Base-by-base conservation (phyloP, 2,797 vertebrate species). In the Catamblyrhynchus diadema region DNA sequence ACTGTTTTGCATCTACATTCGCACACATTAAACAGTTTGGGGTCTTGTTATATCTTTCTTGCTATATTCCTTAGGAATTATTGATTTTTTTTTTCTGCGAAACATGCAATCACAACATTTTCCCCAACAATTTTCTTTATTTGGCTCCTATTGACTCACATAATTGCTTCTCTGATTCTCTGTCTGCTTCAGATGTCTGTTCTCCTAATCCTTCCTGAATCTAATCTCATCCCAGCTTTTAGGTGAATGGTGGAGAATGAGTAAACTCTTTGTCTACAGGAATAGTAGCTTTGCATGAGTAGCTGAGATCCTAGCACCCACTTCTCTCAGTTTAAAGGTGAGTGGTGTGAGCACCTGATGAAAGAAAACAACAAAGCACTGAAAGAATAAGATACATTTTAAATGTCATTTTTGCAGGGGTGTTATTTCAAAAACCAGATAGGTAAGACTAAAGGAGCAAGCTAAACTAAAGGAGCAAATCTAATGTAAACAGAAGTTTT, bases 231-330 rank as follows among this genome's bases (percentile, higher is more conserved):
- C 30, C 24, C 14, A 78, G 0, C 5, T 81, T 88, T 74, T 50
- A 54, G 24, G 16, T 21, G 48, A 61, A 47, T 32, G 8, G 21
- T 72, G 35, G 33, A 81, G 37, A 18, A 57, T 37, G 22, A 24
- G n/a, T 51, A 70, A 70, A 74, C 12, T 32, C 17, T 28, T 64
- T 66, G 8, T n/a, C n/a, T 70, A 25, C 20, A 62, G 22, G 2
- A 60, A 3, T n/a, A 57, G 18, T 54, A 71, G 6, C 6, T 85
- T 61, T 73, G 27, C 19, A 62, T 0, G 3, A 1, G 4, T 32
- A 77, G 56, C 15, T 83, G 66, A 72, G 20, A 35, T 65, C 42
- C 22, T 71, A 14, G 39, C 22, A 51, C 6, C 11, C 24, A 28
- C 9, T 1, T 85, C 14, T 80, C 18, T 5, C 14, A 48, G 9